These are phyloP conservation scores for Vanessa tameamea DNA, from an alignment of 1,140 invertebrate genomes.

Conservation along the genomic window DNA sequence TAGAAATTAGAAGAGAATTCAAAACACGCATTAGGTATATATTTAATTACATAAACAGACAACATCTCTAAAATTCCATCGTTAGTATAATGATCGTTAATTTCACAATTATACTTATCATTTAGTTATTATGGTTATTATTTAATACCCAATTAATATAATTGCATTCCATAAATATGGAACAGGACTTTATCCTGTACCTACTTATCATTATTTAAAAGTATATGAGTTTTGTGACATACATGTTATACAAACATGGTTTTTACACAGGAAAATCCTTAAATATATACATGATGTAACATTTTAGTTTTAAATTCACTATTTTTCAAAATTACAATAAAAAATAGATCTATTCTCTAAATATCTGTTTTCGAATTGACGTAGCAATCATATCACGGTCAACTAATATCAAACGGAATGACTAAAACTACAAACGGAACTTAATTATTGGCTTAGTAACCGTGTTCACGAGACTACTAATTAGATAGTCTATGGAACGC, in stretches of 20 bases:
- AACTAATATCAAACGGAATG: too few species aligned
- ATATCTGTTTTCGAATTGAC: too few species aligned
- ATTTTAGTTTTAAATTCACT: too few species aligned
- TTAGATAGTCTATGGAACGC: constrained; percentile 47
- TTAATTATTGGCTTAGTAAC: constrained; percentile 19
- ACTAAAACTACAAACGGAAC: neutral
- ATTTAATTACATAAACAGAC: too few species aligned
- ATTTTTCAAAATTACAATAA: too few species aligned
- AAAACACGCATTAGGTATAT: too few species aligned
- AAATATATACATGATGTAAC: neutral
- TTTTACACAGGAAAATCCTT: neutral
- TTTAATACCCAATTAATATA: neutral
- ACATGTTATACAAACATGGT: neutral
- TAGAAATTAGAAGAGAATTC: too few species aligned
- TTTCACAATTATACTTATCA: neutral
- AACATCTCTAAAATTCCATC: too few species aligned
- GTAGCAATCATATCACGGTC: too few species aligned
- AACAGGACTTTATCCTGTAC: neutral
- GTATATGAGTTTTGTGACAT: neutral
- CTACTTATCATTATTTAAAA: neutral
- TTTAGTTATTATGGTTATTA: neutral
- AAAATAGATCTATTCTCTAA: too few species aligned
- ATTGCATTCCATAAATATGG: neutral
- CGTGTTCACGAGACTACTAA: constrained; percentile 41
- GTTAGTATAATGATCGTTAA: neutral